These are phyloP conservation scores for Orbicella faveolata DNA, from an alignment of 64 coral and sea anemone species.

Conservation along the genomic window DNA sequence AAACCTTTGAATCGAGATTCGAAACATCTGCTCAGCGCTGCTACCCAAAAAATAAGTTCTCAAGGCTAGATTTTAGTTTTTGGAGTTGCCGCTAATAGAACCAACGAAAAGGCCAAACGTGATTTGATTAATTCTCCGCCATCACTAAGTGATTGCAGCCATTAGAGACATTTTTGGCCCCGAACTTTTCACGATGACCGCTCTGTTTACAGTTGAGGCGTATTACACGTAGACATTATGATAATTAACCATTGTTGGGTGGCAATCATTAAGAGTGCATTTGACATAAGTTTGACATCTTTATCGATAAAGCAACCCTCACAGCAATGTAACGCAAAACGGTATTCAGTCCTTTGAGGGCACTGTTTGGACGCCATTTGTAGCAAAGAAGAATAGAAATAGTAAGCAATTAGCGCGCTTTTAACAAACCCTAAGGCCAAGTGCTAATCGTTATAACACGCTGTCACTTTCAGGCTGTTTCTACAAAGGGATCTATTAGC, in stretches of 20 bases:
- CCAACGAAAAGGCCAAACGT: not conserved
- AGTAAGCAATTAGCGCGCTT: conserved; percentile 40
- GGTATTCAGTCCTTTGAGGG: conserved; percentile 1
- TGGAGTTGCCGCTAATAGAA: too few relatives aligned
- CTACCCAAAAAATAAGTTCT: not conserved
- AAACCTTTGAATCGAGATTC: conserved; percentile 11
- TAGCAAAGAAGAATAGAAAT: conserved; percentile 19
- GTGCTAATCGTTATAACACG: conserved; percentile 59
- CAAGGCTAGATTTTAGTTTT: not conserved
- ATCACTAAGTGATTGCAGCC: not conserved
- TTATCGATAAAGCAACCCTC: conserved; percentile 33
- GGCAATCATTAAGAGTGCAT: conserved; percentile 48
- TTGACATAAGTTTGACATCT: conserved; percentile 42
- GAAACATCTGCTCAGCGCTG: conserved; percentile 14
- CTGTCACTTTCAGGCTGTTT: conserved; percentile 48
- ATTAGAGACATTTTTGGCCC: not conserved
- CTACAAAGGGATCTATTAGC: conserved; percentile 31
- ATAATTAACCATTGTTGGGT: conserved; percentile 58
- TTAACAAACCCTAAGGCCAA: conserved; percentile 40
- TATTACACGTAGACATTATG: conserved; percentile 33
- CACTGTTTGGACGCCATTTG: conserved; percentile 29
- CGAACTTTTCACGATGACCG: not conserved
- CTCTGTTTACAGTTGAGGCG: conserved; percentile 36
- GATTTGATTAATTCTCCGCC: not conserved
- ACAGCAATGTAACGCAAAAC: conserved; percentile 33